A percentile compares a stretch with the other conserved stretches of the same genome.
Conservation (phyloP, 2,888 invertebrate species). For the Caradrina clavipalpis region DNA sequence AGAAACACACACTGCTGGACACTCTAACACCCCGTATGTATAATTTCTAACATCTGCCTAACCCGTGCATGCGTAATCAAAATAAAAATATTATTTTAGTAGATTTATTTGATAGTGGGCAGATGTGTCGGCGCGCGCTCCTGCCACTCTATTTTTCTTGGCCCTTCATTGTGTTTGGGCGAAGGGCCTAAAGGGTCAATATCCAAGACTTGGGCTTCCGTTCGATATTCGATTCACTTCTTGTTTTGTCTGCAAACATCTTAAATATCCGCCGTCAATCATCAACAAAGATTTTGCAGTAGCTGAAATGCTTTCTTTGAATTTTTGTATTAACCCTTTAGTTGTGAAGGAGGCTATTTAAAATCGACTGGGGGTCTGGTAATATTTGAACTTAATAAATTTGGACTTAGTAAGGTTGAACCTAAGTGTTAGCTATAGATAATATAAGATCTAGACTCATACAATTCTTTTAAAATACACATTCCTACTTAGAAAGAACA, state of each 20-base stretch:
- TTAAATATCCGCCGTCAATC: constrained; percentile 79
- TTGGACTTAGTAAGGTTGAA: background rate
- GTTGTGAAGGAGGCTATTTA: constrained; percentile 11
- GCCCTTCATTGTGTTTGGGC: constrained; percentile 85
- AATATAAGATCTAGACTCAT: background rate
- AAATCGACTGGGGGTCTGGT: background rate
- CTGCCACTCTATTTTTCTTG: constrained; percentile 86
- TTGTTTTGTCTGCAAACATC: constrained; percentile 84
- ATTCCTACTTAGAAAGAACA: no score
- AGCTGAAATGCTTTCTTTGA: constrained; percentile 63
- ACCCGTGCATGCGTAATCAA: constrained; percentile 88
- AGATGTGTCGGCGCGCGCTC: constrained; percentile 84
- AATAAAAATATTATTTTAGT: constrained; percentile 91
- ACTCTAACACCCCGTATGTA: constrained; percentile 68
- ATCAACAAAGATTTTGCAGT: constrained; percentile 63
- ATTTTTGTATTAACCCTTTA: constrained; percentile 52
- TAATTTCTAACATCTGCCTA: constrained; percentile 86
- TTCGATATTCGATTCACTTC: constrained; percentile 78
- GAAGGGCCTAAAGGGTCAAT: constrained; percentile 85
- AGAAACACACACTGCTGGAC: constrained; percentile 29
- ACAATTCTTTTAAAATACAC: background rate
- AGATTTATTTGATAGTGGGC: constrained; percentile 90
- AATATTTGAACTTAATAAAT: no score
- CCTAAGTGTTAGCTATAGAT: background rate
- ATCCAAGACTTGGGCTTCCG: constrained; percentile 84